Conservation (phyloP, 2,113 vertebrate species). For the Cranoglanis bouderius region DNA sequence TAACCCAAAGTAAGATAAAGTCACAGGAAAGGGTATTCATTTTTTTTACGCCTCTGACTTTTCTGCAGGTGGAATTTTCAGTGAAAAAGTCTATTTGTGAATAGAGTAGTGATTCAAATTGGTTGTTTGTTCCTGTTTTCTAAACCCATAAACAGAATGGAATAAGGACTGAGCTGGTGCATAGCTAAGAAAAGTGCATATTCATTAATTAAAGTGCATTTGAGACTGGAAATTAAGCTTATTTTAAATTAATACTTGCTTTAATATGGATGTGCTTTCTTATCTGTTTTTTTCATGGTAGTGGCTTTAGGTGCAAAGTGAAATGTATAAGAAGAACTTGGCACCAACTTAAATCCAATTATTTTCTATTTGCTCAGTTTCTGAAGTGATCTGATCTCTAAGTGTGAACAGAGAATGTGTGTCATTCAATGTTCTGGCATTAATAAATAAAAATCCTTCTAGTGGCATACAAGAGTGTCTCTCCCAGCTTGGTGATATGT, state of each 20-base stretch:
- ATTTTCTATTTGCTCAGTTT: slow-evolving; percentile 25
- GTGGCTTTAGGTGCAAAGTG: slow-evolving; percentile 35
- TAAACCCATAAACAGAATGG: not conserved
- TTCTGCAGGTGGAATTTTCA: not conserved
- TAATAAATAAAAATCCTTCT: slow-evolving; percentile 45
- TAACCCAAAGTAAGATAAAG: not conserved
- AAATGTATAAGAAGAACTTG: slow-evolving; percentile 46
- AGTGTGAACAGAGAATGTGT: slow-evolving; percentile 11
- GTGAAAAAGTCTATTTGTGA: not conserved
- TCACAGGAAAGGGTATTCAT: not conserved
- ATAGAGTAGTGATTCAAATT: too few species aligned
- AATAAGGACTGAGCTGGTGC: not conserved
- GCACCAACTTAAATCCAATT: slow-evolving; percentile 60
- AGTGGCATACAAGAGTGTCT: slow-evolving; percentile 52
- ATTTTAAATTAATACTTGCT: not conserved
- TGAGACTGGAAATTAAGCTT: not conserved
- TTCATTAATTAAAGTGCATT: slow-evolving; percentile 22
- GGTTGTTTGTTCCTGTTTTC: not conserved
- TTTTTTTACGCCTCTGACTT: not conserved
- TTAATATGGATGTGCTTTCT: slow-evolving; percentile 16
- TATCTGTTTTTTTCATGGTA: slow-evolving; percentile 41
- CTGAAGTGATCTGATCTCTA: slow-evolving; percentile 55
- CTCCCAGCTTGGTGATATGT: slow-evolving; percentile 60
- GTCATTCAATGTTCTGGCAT: slow-evolving; percentile 20
- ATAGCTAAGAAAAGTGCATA: not conserved